Evolutionary conservation across 1,140 invertebrate species (phyloP).

Genomic region (Drosophila orena): DNA sequence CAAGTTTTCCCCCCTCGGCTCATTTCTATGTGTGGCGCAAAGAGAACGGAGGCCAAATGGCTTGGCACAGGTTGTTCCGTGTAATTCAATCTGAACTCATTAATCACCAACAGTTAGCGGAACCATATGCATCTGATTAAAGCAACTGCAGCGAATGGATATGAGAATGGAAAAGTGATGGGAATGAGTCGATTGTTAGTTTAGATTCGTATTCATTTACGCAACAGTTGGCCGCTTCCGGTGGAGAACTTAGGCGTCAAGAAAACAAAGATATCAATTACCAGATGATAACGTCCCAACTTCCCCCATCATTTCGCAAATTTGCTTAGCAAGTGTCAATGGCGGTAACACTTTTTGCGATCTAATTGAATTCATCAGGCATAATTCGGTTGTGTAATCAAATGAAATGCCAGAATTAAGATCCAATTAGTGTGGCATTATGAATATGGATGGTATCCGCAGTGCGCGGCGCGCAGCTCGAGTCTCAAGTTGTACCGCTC

Average conservation of each 20-base stretch:
- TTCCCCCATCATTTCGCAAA: constrained; percentile 17
- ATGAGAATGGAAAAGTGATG: constrained; percentile 28
- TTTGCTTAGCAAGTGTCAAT: constrained; percentile 38
- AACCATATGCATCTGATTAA: constrained; percentile 21
- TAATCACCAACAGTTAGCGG: constrained; percentile 40
- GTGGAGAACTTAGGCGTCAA: not conserved
- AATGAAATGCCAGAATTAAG: constrained; percentile 77
- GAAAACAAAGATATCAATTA: constrained; percentile 17
- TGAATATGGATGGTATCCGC: constrained; percentile 60
- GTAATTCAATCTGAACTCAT: constrained; percentile 47
- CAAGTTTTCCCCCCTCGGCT: constrained; percentile 12
- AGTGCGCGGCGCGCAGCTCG: constrained; percentile 2
- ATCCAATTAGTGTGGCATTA: constrained; percentile 77
- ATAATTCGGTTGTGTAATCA: constrained; percentile 69
- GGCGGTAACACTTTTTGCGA: constrained; percentile 29
- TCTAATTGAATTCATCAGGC: constrained; percentile 57
- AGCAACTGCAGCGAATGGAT: not conserved
- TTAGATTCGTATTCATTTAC: constrained; percentile 20
- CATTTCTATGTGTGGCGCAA: constrained; percentile 19
- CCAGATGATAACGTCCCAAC: not conserved
- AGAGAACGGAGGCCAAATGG: too few species aligned
- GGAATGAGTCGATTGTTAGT: constrained; percentile 20
- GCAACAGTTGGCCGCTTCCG: constrained; percentile 10
- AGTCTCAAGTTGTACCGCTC: constrained; percentile 37
- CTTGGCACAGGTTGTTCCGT: constrained; percentile 19